Base-by-base conservation (phyloP, 2,797 vertebrate genomes). In the Lepilemur septentrionalis region DNA sequence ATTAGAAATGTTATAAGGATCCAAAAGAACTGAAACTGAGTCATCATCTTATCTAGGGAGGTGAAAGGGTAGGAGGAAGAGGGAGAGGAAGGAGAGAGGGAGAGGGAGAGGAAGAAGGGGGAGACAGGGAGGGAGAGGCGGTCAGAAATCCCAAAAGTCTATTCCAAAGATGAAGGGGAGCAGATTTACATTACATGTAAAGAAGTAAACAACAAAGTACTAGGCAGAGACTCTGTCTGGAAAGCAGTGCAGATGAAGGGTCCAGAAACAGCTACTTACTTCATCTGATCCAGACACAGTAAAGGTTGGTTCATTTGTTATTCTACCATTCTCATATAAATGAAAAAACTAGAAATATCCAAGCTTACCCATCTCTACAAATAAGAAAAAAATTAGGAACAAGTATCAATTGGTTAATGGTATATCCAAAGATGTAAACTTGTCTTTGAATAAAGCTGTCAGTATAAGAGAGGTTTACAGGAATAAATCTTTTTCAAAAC, bases 401-500 rank as follows among this genome's bases (percentile, higher is more conserved):
- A 88, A 89, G 22, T n/a, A 41, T 91, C 88, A 94, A 72, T 63
- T 96, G 32, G 25, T 35, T 84, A 84, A 87, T 28, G 7, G 43
- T 55, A 75, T 50, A 89, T 5, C 13, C 35, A 86, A 88, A 89
- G 46, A 15, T 91, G 1, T 50, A 78, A 67, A 88, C 18, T 83
- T 86, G 20, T 28, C 63, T n/a, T 78, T 61, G 35, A 85, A 96
- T 85, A 85, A 75, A 87, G 52, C 20, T 85, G 69, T 90, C 9
- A 78, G 28, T 46, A 52, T 75, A 5, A 87, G 11, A 83, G 12
- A 82, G 23, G n/a, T 76, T 73, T 83, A 48, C 23, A 5, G 43
- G 18, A 92, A 67, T 72, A 84, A 92, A 82, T 38, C 3, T 93
- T 94, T 84, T 95, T 23, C 67, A 82, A 89, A 96, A 81, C 30